Evolutionary conservation across 1,140 invertebrate genomes (phyloP).

Genomic region (Glossosoma conforme): DNA sequence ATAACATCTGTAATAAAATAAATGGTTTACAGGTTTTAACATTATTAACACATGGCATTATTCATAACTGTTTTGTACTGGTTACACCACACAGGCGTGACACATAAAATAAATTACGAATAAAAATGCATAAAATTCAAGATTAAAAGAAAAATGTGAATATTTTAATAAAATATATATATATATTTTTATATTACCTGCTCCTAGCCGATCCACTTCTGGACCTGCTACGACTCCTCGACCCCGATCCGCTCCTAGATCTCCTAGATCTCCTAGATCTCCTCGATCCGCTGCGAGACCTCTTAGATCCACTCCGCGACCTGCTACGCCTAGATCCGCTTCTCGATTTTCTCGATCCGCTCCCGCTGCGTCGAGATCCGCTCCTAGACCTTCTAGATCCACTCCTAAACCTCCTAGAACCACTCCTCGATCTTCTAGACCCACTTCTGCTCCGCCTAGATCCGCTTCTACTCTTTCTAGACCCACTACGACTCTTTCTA

Average conservation of each 20-base stretch:
- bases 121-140: neutral
- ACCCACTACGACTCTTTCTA: conserved; percentile 25
- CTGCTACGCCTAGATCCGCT: conserved; percentile 29
- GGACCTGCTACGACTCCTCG: conserved; percentile 29
- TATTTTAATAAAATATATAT: neutral
- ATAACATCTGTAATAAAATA: neutral
- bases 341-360: conserved; percentile 29
- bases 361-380: conserved; percentile 13
- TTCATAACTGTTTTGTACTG: neutral
- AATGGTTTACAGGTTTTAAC: neutral
- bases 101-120: neutral
- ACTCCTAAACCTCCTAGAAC: conserved; percentile 19
- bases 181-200: conserved; percentile 5
- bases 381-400: conserved; percentile 20
- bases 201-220: conserved; percentile 31
- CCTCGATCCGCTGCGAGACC: conserved; percentile 32
- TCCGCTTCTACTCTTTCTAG: conserved; percentile 23
- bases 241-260: conserved; percentile 35
- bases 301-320: conserved; percentile 32
- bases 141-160: neutral
- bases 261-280: conserved; percentile 5
- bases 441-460: conserved; percentile 34
- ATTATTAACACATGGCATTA: neutral
- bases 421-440: conserved; percentile 30
- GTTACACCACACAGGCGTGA: neutral